Evolutionary conservation across 2,113 vertebrate species (phyloP), one percentile per base, ranked within the genome.

Genomic region (Anser cygnoides): DNA sequence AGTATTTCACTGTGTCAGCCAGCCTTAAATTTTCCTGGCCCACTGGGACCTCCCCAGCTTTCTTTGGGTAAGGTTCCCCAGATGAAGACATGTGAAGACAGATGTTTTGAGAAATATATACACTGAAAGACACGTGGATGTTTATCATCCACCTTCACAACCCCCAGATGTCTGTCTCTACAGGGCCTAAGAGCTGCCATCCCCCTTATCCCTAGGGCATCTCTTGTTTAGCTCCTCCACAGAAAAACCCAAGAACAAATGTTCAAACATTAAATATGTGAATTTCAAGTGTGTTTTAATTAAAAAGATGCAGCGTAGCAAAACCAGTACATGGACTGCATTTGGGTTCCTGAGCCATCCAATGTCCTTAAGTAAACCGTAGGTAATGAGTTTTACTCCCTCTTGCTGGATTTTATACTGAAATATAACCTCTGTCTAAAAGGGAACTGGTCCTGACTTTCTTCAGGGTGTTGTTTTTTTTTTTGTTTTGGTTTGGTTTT

Each of bases 41-140:
- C 2, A 0, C 0, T 13, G 35, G 12, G 19, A 2, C 9, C 13
- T 89, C 19, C 37, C 28, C 44, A 29, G 0, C 31, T 43, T 59
- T 4, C 55, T 37, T 21, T 13, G 13, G 10, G 8, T 14, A 17
- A 81, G 23, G 35, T n/a, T 6, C 7, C 9, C 8, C 43, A 65
- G 16, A 25, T 3, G 46, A 49, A 49, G 46, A 49, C 3, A 0
- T 11, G 9, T 35, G 63, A 65, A 84, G 28, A 26, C 19, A 70
- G 35, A 46, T 10, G 4, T 77, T 77, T 73, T 25, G 55, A 57
- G 13, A 61, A 68, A 22, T 11, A 70, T 67, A 54, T 29, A 10
- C 3, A 4, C 28, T 43, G 44, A 90, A 70, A 66, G 26, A 10
- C 25, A 58, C 12, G 1, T 2, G 44, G 58, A 21, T 4, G 19